phyloP scores from a whole-genome alignment of 2,888 invertebrate species.

The Scaptomyza reducta region DNA sequence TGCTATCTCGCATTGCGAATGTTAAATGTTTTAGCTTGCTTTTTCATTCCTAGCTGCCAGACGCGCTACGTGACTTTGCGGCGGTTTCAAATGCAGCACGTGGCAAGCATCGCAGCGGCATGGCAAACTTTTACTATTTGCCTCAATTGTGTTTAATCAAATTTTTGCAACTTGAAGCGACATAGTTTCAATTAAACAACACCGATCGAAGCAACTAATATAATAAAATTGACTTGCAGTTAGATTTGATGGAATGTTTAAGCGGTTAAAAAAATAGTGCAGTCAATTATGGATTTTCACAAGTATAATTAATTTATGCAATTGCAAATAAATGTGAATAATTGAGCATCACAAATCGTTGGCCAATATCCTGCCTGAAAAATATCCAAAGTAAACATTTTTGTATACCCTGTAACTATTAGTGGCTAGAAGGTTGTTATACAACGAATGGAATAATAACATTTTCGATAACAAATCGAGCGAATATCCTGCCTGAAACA shows the following conservation, averaged over 20 bases:
- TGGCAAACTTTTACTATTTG: slow-evolving; percentile 46
- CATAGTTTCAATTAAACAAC: not conserved
- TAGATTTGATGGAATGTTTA: slow-evolving; percentile 16
- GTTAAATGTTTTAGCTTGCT: slow-evolving; percentile 44
- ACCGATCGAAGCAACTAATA: not conserved
- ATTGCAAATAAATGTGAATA: slow-evolving; percentile 46
- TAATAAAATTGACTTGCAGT: not conserved
- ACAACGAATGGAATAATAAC: too few species aligned
- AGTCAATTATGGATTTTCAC: slow-evolving; percentile 26
- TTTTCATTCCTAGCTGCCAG: slow-evolving; percentile 42
- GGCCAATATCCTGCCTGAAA: not conserved
- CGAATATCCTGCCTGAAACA: too few species aligned
- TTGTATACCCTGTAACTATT: not conserved
- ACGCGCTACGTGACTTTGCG: slow-evolving; percentile 60
- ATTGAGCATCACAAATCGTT: slow-evolving; percentile 44
- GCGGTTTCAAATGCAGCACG: slow-evolving; percentile 52
- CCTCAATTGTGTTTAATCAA: slow-evolving; percentile 37
- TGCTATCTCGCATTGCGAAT: slow-evolving; percentile 27
- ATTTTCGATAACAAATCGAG: too few species aligned
- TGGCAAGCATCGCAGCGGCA: slow-evolving; percentile 29
- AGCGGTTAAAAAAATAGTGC: not conserved
- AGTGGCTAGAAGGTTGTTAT: too few species aligned
- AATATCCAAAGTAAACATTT: not conserved
- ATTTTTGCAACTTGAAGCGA: not conserved
- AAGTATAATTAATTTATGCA: slow-evolving; percentile 29